Evolutionary conservation across 1,140 invertebrate species (phyloP).

Genomic region (Myzus persicae): DNA sequence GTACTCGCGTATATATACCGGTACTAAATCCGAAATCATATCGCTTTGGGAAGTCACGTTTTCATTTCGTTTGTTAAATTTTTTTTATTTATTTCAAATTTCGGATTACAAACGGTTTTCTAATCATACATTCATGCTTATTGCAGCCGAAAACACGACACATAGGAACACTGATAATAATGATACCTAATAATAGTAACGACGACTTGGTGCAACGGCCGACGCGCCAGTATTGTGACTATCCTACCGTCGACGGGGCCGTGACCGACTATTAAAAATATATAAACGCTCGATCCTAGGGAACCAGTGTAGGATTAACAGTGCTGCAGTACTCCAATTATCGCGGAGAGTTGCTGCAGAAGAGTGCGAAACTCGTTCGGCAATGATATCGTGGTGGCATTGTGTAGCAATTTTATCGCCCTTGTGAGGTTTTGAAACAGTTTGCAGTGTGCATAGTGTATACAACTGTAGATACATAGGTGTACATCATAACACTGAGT

Average conservation of each 20-base stretch:
- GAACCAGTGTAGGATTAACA: not conserved
- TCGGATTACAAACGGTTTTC: not conserved
- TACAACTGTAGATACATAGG: too few species aligned
- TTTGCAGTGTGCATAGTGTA: not conserved
- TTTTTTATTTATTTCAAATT: not conserved
- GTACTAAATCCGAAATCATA: not conserved
- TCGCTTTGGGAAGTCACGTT: not conserved
- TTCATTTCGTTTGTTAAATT: not conserved
- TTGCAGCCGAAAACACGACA: not conserved
- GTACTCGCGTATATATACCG: not conserved
- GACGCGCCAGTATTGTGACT: not conserved
- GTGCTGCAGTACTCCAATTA: not conserved
- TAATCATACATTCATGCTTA: not conserved
- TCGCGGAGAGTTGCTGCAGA: not conserved
- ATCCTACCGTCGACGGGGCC: not conserved
- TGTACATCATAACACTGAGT: not conserved
- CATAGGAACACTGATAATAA: not conserved
- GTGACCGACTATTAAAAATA: conserved; percentile 26
- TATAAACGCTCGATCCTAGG: not conserved
- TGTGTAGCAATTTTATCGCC: not conserved
- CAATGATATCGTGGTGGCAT: not conserved
- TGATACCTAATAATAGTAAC: not conserved
- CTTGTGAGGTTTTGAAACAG: conserved; percentile 6
- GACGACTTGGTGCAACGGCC: not conserved
- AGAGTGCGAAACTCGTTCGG: not conserved